Conservation (phyloP, 1,140 invertebrate species). For the Reticulitermes speratus region DNA sequence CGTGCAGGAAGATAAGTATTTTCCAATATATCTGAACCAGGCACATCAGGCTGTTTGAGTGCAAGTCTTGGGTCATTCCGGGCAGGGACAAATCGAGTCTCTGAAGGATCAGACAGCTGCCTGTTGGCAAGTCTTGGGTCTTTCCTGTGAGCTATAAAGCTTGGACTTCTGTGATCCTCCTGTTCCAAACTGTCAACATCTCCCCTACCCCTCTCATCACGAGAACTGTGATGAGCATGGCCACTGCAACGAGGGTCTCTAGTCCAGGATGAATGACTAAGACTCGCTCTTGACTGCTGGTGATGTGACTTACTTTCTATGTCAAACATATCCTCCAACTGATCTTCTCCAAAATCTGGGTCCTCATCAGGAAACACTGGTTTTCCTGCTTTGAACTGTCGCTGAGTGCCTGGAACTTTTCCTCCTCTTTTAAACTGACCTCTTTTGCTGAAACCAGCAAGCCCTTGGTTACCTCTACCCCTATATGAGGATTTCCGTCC, state of each 20-base stretch:
- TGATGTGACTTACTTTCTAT: conserved; percentile 13
- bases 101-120: background rate
- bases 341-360: background rate
- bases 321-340: conserved; percentile 4
- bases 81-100: background rate
- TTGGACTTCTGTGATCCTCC: background rate
- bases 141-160: background rate
- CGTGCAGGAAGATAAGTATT: background rate
- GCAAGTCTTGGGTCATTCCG: conserved; percentile 20
- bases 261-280: background rate
- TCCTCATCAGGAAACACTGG: background rate
- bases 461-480: background rate
- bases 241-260: background rate
- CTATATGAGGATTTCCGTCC: too few relatives aligned
- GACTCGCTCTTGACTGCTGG: background rate
- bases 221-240: background rate
- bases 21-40: background rate
- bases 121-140: background rate
- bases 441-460: background rate
- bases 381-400: background rate
- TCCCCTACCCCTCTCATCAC: background rate
- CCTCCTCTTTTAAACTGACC: background rate
- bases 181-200: background rate
- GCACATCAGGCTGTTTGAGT: background rate
- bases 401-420: background rate